Evolutionary conservation across 1,140 invertebrate species (phyloP).

Genomic region (Trichonephila clavata): DNA sequence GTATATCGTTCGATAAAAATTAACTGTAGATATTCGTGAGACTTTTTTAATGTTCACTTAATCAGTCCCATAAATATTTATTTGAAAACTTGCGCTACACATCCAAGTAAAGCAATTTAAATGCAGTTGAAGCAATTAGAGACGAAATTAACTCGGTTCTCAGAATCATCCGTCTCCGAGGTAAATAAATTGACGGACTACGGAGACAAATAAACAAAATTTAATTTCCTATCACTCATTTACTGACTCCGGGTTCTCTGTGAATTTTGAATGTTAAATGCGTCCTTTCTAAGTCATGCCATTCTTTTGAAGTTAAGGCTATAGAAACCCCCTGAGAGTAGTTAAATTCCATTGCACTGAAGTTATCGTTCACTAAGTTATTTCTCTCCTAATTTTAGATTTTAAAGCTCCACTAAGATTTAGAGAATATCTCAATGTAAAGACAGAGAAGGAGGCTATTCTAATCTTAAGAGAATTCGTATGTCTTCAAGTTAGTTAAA

Average conservation of each 20-base stretch:
- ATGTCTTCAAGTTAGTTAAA: conserved; percentile 4
- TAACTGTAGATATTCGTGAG: no score
- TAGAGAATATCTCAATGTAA: not conserved
- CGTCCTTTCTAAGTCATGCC: conserved; percentile 11
- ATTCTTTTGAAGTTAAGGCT: conserved; percentile 34
- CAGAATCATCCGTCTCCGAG: not conserved
- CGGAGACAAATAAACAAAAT: not conserved
- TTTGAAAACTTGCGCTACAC: no score
- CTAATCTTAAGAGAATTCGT: not conserved
- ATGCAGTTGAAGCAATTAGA: not conserved
- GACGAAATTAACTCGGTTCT: not conserved
- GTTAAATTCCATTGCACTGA: conserved; percentile 30
- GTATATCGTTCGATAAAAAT: no score
- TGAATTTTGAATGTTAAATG: conserved; percentile 44
- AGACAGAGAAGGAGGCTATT: not conserved
- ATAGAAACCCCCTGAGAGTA: not conserved
- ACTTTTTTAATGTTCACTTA: no score
- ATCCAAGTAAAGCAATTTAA: no score
- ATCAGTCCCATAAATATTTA: no score
- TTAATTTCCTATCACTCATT: conserved; percentile 33
- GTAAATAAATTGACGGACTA: not conserved
- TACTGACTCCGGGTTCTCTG: not conserved
- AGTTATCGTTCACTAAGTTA: conserved; percentile 33
- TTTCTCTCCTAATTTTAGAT: conserved; percentile 39
- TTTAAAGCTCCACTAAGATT: conserved; percentile 27